These are phyloP conservation scores for Tonatia bakeri DNA, from an alignment of 2,113 vertebrate genomes.

Conservation along the genomic window DNA sequence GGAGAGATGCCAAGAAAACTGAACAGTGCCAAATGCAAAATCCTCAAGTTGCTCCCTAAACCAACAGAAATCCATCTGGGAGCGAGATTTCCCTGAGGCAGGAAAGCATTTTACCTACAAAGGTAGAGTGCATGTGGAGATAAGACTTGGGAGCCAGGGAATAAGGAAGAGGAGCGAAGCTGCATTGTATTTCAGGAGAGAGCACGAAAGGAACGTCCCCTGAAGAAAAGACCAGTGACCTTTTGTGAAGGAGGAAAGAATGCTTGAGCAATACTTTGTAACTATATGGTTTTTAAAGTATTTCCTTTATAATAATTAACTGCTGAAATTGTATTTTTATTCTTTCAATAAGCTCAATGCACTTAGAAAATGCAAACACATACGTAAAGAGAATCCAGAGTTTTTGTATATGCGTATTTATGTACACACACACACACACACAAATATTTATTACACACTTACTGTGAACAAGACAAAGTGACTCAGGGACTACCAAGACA, in stretches of 20 bases:
- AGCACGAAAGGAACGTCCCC: not conserved
- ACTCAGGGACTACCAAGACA: not conserved
- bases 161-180: slow-evolving; percentile 14
- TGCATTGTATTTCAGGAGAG: slow-evolving; percentile 1
- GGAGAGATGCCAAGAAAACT: slow-evolving; percentile 53
- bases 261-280: slow-evolving; percentile 5
- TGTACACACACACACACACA: not conserved
- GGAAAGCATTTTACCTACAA: slow-evolving; percentile 36
- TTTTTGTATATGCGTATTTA: not conserved
- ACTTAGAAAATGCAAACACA: not conserved
- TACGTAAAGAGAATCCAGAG: not conserved
- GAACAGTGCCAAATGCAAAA: not conserved
- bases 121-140: not conserved
- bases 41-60: slow-evolving; percentile 42
- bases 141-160: not conserved
- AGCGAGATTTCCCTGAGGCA: slow-evolving; percentile 2
- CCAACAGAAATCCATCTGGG: slow-evolving; percentile 32
- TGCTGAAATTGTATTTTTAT: slow-evolving; percentile 1
- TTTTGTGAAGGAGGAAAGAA: slow-evolving; percentile 46
- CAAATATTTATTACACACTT: not conserved
- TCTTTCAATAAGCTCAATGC: not conserved
- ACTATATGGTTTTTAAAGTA: not conserved
- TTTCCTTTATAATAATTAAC: slow-evolving; percentile 21
- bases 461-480: not conserved
- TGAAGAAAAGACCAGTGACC: not conserved